A percentile compares a stretch with the other conserved stretches of the same genome.
Conservation (phyloP, 2,113 vertebrate species). For the Aspidoscelis tigris region DNA sequence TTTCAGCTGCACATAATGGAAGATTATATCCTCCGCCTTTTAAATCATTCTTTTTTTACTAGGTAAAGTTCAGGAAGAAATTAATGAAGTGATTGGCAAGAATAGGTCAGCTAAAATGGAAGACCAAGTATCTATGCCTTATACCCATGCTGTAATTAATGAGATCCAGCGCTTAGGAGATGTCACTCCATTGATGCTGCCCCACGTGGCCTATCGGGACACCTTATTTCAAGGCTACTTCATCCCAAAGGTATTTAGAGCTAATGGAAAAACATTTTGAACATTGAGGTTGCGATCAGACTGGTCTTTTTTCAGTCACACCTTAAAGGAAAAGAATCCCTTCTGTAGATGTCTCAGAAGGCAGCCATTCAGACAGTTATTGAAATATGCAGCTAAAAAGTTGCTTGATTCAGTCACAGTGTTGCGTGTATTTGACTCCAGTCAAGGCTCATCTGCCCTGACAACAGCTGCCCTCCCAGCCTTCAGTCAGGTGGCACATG, state of each 20-base stretch:
- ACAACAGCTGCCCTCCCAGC: too few species aligned
- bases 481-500: too few species aligned
- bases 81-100: neutral
- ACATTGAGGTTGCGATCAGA: too few species aligned
- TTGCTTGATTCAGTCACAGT: too few species aligned
- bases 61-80: slow-evolving; percentile 5
- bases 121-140: neutral
- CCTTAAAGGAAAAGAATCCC: too few species aligned
- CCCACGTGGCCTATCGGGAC: neutral
- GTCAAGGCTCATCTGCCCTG: too few species aligned
- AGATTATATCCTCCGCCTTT: neutral
- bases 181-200: neutral
- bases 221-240: neutral
- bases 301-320: too few species aligned
- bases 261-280: neutral
- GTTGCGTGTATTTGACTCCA: too few species aligned
- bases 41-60: neutral
- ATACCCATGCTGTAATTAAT: neutral
- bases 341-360: too few species aligned
- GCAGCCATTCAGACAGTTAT: too few species aligned
- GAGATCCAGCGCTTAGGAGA: neutral
- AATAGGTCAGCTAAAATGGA: neutral
- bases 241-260: neutral
- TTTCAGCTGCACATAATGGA: neutral
- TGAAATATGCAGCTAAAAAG: too few species aligned